Base-by-base conservation (phyloP, 2,888 invertebrate species). In the Lydus trimaculatus region DNA sequence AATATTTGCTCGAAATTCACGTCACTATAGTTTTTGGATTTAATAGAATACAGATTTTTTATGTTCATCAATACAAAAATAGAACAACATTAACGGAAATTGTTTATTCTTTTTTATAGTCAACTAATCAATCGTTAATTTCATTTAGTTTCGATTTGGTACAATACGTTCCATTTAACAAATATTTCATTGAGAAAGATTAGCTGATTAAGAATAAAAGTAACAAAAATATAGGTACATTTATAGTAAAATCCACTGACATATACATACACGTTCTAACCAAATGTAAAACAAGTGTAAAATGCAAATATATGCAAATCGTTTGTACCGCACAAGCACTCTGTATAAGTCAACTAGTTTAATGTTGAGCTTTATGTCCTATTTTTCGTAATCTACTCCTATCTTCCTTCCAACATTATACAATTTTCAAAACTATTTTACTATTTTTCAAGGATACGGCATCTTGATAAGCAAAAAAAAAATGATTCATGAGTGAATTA, bases 231-330 rank as follows among this genome's bases (percentile, higher is more conserved):
- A n/a, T 6, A 17, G 5, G 17, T 17, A 17, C n/a, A 43, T 43
- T 17, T 43, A 17, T 4, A 43, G 6, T 43, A 7, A 43, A 52
- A 52, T 52, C 52, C 23, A 52, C 52, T 13, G 13, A 33, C 33
- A 28, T 23, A 8, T 31, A 20, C 33, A 23, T 15, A 59, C 15
- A 31, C n/a, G 39, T 33, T 61, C 17, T 17, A 31, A 39, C 13
- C 28, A 39, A 61, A 61, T 61, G 61, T 61, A 33, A 23, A 61
- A 61, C 61, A 61, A 61, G 33, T 61, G 61, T 61, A 43, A 33
- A 61, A 61, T 61, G 61, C 33, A 61, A 61, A 61, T 61, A 23
- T 61, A 61, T 33, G 61, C 43, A 61, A 61, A 61, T 33, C 31
- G 61, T 9, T 39, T 36, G 61, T 39, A 39, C 61, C 33, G 23